phyloP scores from a whole-genome alignment of 2,888 invertebrate species.

The Seira ritae region DNA sequence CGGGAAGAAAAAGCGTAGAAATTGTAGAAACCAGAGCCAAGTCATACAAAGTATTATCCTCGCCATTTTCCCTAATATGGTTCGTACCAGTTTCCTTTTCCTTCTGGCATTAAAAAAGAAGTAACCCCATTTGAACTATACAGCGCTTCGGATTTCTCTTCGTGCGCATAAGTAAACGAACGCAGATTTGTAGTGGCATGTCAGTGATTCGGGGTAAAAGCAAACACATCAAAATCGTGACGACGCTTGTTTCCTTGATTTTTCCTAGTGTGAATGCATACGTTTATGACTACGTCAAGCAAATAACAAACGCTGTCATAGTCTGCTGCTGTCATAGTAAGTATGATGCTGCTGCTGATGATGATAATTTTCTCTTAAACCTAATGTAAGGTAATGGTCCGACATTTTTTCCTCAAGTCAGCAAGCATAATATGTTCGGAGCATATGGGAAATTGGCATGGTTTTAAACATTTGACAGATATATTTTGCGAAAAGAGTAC shows the following conservation, averaged over 20 bases:
- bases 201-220: not conserved
- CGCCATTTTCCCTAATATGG: slow-evolving; percentile 60
- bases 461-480: slow-evolving; percentile 32
- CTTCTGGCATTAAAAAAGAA: slow-evolving; percentile 45
- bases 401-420: not conserved
- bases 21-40: not conserved
- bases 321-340: too few relatives aligned
- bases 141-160: slow-evolving; percentile 15
- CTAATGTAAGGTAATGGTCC: slow-evolving; percentile 56
- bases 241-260: slow-evolving; percentile 22
- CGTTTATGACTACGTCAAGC: not conserved
- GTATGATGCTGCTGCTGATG: not conserved
- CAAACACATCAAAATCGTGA: slow-evolving; percentile 28
- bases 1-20: not conserved
- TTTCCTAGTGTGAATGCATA: not conserved
- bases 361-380: not conserved
- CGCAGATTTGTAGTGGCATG: not conserved
- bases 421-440: slow-evolving; percentile 6
- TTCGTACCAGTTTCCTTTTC: slow-evolving; percentile 58
- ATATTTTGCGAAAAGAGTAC: slow-evolving; percentile 16
- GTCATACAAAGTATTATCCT: slow-evolving; percentile 13
- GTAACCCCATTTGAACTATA: slow-evolving; percentile 53
- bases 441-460: slow-evolving; percentile 54
- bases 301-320: not conserved
- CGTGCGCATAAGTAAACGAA: slow-evolving; percentile 7